Evolutionary conservation across 2,888 invertebrate genomes (phyloP), one percentile per base, ranked within the genome.

Genomic region (Drosophila quinaria): DNA sequence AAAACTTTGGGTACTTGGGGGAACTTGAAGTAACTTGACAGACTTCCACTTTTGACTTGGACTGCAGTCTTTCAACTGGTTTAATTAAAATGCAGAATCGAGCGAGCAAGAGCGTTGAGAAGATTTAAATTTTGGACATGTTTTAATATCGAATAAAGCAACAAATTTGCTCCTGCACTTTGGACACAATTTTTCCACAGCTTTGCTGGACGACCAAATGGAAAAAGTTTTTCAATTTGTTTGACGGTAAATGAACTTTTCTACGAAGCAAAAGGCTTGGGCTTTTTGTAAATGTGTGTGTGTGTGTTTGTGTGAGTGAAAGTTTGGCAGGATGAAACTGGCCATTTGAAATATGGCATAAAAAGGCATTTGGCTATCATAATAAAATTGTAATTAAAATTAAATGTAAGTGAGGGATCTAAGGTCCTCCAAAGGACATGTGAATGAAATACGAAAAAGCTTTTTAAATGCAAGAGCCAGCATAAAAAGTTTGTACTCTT

Each of bases 141-240:
- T 75, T 74, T 74, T 68, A 29, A 55, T 54, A 55, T 59, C n/a
- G 55, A 52, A 35, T 44, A 54, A 54, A 71, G 55, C 41, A 47
- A 46, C 33, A 80, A 68, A 79, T 81, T 76, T 51, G 56, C 68
- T 70, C 52, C 66, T 74, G 84, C 62, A 52, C 63, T 70, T 66
- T 44, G 47, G 63, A 44, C 44, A 49, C 64, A 56, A 65, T 66
- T 83, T 82, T 86, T 80, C 56, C 81, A 66, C 51, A 60, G 70
- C 70, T 80, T 78, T 67, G 46, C 59, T 69, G 69, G 56, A 64
- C 71, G 60, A 75, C 65, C 61, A 85, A 85, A 85, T 85, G 90
- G 85, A 85, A 89, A 85, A 85, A 85, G 80, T 85, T 85, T 85
- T 84, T 84, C 89, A 89, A 84, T 84, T 85, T 84, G 83, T 78